A percentile compares a stretch with the other conserved stretches of the same genome.
Evolutionary conservation across 2,797 vertebrate genomes (phyloP).

Genomic region (Loriculus beryllinus): DNA sequence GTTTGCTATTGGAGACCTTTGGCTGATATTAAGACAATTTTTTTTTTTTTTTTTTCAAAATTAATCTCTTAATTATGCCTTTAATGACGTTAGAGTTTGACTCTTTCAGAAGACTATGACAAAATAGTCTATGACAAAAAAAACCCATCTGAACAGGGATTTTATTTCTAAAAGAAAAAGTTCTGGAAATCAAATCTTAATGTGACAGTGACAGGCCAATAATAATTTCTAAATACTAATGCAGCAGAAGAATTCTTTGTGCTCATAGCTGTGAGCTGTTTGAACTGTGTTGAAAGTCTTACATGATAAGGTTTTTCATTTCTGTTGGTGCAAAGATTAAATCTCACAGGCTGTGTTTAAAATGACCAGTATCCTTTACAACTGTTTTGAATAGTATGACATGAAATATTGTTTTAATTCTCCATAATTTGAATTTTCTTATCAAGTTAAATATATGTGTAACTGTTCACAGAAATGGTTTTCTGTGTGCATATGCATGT

Average conservation of each 20-base stretch:
- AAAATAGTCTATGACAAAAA: too few species aligned
- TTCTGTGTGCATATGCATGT: neutral
- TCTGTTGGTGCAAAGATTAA: neutral
- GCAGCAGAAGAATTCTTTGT: neutral
- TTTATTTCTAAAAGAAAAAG: neutral
- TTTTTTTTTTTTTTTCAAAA: neutral
- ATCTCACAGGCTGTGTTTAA: neutral
- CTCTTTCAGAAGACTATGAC: neutral
- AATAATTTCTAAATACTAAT: neutral
- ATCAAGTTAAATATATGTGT: neutral
- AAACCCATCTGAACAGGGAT: neutral
- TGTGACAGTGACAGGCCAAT: neutral
- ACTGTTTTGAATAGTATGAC: neutral
- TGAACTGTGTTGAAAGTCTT: neutral
- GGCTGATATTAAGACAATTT: neutral
- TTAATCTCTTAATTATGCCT: neutral
- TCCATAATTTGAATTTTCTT: neutral
- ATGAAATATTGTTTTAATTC: neutral
- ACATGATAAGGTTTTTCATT: neutral
- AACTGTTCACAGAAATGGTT: neutral
- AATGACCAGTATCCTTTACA: neutral
- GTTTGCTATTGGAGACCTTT: neutral
- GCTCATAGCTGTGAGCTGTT: neutral
- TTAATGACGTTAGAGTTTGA: neutral
- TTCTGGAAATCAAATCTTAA: neutral